Base-by-base conservation (phyloP, 2,888 invertebrate species). In the Smittia aterrima region DNA sequence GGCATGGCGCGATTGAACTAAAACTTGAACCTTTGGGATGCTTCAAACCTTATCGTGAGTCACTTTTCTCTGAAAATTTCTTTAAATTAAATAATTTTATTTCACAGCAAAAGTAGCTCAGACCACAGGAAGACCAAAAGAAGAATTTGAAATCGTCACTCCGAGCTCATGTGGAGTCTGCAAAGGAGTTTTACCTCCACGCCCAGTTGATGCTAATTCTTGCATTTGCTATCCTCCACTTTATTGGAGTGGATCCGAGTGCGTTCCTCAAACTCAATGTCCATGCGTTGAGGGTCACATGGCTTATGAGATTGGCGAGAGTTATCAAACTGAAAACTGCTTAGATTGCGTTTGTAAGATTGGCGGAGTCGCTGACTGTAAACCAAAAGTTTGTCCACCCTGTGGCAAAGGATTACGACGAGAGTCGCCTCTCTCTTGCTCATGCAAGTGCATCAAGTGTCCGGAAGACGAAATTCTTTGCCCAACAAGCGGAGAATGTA, bases 1-100 rank as follows among this genome's bases (percentile, higher is more conserved):
- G 93, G 93, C 85, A 89, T 53, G 83, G 87, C 2, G 87, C 86
- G 75, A 90, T 94, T 38, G 90, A 91, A 77, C 84, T 95, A 81
- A 86, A 89, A 75, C 82, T 90, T 0, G 93, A 95, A 78, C 87
- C 94, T 0, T 83, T 89, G 13, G 95, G 95, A 4, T 95, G 95
- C 80, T 93, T 86, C 77, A 83, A 87, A 77, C 88, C 90, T 1
- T 92, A 92, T 80, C 85, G 88, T 88, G 83, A 86, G 86, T 84
- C 24, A 16, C 24, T 16, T 11, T 47, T 47, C n/a, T 24, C 7
- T 1, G 13, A 11, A 18, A 47, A 9, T 22, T 66, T 70, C 13
- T 54, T 58, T 73, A 40, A 40, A 13, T 68, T 1, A 7, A 40
- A 27, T 47, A 27, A 54, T 24, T 76, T 47, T 47, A 6, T 38